These are phyloP conservation scores for Eupithecia abbreviata DNA, from an alignment of 2,888 invertebrate species.

Conservation along the genomic window DNA sequence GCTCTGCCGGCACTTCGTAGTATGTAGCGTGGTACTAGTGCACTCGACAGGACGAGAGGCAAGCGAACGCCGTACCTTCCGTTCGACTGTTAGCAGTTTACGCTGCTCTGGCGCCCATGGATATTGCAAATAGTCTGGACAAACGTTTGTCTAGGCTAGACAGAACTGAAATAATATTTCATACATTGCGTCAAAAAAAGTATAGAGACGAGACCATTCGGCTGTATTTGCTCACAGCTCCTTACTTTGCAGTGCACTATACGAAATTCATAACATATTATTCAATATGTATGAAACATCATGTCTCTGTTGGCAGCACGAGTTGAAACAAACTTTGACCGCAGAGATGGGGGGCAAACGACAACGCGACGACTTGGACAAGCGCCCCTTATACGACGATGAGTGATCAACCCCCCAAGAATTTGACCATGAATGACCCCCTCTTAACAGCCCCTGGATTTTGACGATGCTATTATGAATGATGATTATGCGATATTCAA, in stretches of 20 bases:
- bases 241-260: too few species aligned
- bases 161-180: too few species aligned
- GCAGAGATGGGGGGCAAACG: slow-evolving; percentile 58
- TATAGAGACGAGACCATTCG: too few species aligned
- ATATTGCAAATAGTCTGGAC: slow-evolving; percentile 46
- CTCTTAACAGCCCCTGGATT: neutral
- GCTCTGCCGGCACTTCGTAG: slow-evolving; percentile 75
- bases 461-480: slow-evolving; percentile 6
- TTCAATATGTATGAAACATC: neutral
- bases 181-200: too few species aligned
- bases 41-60: slow-evolving; percentile 64
- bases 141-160: too few species aligned
- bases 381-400: slow-evolving; percentile 66
- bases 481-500: neutral
- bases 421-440: neutral
- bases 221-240: too few species aligned
- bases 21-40: neutral
- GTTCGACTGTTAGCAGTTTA: slow-evolving; percentile 73
- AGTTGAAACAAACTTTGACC: slow-evolving; percentile 67
- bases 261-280: neutral
- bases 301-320: slow-evolving; percentile 64
- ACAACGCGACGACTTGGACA: slow-evolving; percentile 59
- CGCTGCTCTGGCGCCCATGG: slow-evolving; percentile 72
- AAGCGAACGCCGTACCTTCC: slow-evolving; percentile 65
- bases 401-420: slow-evolving; percentile 48